Conservation (phyloP, 2,888 invertebrate species). For the Diarsia brunnea region DNA sequence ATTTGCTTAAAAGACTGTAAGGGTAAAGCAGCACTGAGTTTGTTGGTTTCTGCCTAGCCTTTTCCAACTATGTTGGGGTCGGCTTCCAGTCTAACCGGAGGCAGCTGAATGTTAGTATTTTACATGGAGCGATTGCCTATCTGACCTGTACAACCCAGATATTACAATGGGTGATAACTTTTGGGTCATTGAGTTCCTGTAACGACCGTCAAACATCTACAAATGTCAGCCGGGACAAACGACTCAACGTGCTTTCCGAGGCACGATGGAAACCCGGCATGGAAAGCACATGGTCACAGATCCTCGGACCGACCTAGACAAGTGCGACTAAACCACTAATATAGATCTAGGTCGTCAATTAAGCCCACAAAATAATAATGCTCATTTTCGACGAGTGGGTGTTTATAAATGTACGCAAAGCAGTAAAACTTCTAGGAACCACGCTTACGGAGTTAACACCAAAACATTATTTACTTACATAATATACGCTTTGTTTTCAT, state of each 20-base stretch:
- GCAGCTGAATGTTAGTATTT: neutral
- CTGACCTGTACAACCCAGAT: neutral
- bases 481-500: slow-evolving; percentile 36
- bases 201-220: neutral
- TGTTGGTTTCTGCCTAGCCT: neutral
- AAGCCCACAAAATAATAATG: neutral
- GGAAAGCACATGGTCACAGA: neutral
- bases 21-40: too few species aligned
- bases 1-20: too few species aligned
- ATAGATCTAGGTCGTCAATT: neutral
- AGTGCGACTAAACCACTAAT: neutral
- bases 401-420: slow-evolving; percentile 9
- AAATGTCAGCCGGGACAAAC: neutral
- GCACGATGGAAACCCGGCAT: neutral
- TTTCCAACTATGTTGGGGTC: neutral
- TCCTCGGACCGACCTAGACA: neutral
- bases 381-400: neutral
- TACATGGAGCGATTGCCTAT: neutral
- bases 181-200: neutral
- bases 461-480: slow-evolving; percentile 37
- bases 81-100: neutral
- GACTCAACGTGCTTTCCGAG: neutral
- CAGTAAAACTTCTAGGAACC: slow-evolving; percentile 25
- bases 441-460: slow-evolving; percentile 12
- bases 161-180: neutral